Base-by-base conservation (phyloP, 1,140 invertebrate genomes). In the Ceratoteleas bidentatus region DNA sequence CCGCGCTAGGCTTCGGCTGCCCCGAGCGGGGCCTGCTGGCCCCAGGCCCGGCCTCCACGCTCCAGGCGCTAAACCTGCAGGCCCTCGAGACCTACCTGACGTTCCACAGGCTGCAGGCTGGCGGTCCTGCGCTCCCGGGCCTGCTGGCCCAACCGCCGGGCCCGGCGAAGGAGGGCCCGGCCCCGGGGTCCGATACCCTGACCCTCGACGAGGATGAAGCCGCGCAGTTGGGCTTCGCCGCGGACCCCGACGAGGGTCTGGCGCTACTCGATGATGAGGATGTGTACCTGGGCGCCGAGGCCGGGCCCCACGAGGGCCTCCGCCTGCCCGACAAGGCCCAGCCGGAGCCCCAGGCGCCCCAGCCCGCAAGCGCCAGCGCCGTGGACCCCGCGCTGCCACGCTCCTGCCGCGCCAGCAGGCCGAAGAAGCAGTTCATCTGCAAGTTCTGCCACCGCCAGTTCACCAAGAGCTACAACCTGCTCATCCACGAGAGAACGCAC, bases 341-440 rank as follows among this genome's bases (percentile, higher is more conserved):
- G 36, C 54, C 69, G n/a, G 45, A 81, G 0, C 53, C 81, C 0
- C 80, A 84, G 13, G 60, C 61, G 38, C 78, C 77, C 43, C 56
- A 43, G 75, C 16, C 45, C 61, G 83, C 34, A 53, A 84, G 32
- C 73, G 86, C 91, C 70, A 92, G 87, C 74, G 90, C 88, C 82
- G 81, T 91, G 91, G 77, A 24, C 24, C 24, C 24, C 24, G 24
- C 24, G 24, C 24, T 24, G 24, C 24, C 24, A 4, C 24, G 24
- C 24, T 2, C 24, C 24, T 24, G 95, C 0, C 91, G 96, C 34
- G 95, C 96, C 0, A 95, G 96, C 0, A 92, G 97, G 68, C 97
- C 97, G 5, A 98, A 98, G 89, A 98, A 99, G 87, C 97, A 99
- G 88, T 99, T 99, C 90, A 99, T 99, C 85, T 99, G 98, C 92